Evolutionary conservation across 1,140 invertebrate genomes (phyloP).

Genomic region (Subanguina moxae): DNA sequence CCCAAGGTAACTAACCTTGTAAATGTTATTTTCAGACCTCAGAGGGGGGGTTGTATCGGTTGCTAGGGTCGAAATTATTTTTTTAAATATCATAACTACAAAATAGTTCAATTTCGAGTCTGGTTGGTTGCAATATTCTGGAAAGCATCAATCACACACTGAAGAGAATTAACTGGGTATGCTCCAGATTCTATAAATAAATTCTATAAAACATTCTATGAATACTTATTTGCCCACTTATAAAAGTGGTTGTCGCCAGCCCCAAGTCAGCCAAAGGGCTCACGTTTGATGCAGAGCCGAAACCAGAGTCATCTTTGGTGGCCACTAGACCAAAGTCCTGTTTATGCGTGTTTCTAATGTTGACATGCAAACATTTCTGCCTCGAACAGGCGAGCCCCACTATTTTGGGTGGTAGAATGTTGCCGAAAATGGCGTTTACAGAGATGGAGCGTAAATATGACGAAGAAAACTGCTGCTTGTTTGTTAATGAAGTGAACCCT

Average conservation of each 20-base stretch:
- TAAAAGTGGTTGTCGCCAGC: background rate
- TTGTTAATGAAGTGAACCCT: no score
- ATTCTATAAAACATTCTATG: no score
- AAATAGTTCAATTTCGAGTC: no score
- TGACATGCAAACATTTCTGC: background rate
- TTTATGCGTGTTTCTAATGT: background rate
- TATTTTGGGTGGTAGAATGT: background rate
- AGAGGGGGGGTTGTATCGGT: no score
- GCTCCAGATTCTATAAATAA: no score
- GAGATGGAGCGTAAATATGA: background rate
- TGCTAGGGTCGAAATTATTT: no score
- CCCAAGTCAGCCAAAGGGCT: background rate
- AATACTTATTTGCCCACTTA: background rate
- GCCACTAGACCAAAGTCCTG: background rate
- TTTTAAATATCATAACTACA: no score
- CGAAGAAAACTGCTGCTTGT: background rate
- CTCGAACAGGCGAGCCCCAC: background rate
- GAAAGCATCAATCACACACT: no score
- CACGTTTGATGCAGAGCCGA: background rate
- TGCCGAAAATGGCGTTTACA: background rate
- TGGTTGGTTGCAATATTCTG: no score
- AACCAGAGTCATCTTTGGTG: background rate
- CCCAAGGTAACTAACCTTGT: no score
- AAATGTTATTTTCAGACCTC: no score
- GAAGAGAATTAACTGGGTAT: no score